A percentile compares a stretch with the other conserved stretches of the same genome.
Evolutionary conservation across 2,113 vertebrate species (phyloP).

Genomic region (Heliornis fulica): DNA sequence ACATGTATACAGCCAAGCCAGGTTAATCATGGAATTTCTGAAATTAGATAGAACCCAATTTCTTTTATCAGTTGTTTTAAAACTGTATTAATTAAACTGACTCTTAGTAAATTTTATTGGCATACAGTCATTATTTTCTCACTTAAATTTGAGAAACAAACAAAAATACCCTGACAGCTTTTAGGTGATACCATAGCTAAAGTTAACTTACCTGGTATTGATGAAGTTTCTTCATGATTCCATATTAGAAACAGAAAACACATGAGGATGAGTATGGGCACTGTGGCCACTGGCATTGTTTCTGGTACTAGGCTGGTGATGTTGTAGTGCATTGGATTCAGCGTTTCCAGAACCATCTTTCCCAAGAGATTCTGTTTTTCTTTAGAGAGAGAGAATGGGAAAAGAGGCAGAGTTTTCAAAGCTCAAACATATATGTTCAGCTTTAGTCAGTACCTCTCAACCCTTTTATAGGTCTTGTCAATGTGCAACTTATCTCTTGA

Average conservation of each 20-base stretch:
- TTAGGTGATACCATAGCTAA: neutral
- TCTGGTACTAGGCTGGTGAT: slow-evolving; percentile 54
- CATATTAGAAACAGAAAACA: slow-evolving; percentile 75
- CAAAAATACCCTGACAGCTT: neutral
- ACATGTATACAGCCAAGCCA: neutral
- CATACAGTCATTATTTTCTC: neutral
- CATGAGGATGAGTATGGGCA: slow-evolving; percentile 77
- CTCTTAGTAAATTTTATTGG: neutral
- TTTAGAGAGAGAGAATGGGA: neutral
- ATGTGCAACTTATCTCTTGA: neutral
- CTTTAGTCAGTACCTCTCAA: neutral
- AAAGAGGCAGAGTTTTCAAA: neutral
- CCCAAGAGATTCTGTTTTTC: neutral
- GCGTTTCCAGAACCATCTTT: slow-evolving; percentile 62
- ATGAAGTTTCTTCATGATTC: slow-evolving; percentile 71
- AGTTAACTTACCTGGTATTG: slow-evolving; percentile 82
- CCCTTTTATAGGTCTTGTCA: neutral
- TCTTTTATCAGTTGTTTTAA: neutral
- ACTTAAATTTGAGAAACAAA: neutral
- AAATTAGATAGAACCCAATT: neutral
- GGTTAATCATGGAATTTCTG: neutral
- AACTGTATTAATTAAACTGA: neutral
- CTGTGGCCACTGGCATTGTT: slow-evolving; percentile 24
- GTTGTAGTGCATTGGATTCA: slow-evolving; percentile 56
- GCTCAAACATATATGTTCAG: neutral